These are phyloP conservation scores for Ascidia mentula DNA, from an alignment of 23 tunicate genomes.

Conservation along the genomic window DNA sequence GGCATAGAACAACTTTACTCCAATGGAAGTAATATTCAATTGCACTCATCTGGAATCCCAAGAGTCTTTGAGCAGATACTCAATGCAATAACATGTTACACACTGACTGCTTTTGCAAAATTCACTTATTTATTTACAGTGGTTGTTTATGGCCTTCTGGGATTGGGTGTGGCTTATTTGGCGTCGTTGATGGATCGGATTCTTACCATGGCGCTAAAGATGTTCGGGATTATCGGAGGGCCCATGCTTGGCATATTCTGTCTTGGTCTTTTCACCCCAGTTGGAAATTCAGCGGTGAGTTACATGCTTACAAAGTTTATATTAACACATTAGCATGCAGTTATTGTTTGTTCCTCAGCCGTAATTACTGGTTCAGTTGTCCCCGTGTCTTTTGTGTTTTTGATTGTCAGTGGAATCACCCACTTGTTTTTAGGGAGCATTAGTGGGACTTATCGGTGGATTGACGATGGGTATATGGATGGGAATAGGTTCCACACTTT, in stretches of 20 bases:
- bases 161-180: slow-evolving; percentile 49
- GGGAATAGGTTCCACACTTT: slow-evolving; percentile 51
- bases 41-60: too few species aligned
- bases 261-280: slow-evolving; percentile 54
- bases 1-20: too few species aligned
- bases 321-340: too few species aligned
- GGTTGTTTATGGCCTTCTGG: slow-evolving; percentile 53
- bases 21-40: too few species aligned
- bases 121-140: slow-evolving; percentile 23
- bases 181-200: slow-evolving; percentile 38
- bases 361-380: too few species aligned
- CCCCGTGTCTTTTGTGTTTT: neutral
- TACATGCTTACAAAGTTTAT: too few species aligned
- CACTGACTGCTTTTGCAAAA: too few species aligned
- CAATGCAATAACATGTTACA: too few species aligned
- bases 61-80: too few species aligned
- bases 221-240: slow-evolving; percentile 74
- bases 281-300: slow-evolving; percentile 59
- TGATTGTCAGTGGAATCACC: neutral
- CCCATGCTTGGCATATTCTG: slow-evolving; percentile 69
- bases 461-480: slow-evolving; percentile 57
- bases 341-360: too few species aligned
- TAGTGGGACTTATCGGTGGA: slow-evolving; percentile 49
- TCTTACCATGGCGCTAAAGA: slow-evolving; percentile 54
- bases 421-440: slow-evolving; percentile 55